A percentile compares a stretch with the other conserved stretches of the same genome.
Conservation (phyloP, 2,797 vertebrate genomes). For the Lerista edwardsae region DNA sequence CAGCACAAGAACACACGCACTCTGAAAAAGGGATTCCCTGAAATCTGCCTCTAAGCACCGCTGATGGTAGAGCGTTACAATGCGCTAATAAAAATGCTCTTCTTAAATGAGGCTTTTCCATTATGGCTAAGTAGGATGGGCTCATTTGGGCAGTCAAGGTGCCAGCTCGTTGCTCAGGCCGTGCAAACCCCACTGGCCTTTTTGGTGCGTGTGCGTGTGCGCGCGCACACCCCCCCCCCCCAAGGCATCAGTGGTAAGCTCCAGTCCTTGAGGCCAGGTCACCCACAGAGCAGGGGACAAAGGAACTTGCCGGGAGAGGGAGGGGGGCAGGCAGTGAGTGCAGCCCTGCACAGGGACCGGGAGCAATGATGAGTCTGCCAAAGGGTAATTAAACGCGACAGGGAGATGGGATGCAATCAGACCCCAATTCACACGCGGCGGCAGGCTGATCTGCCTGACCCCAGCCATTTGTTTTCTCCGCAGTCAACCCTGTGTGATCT, state of each 20-base stretch:
- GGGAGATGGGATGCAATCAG: conserved; percentile 9
- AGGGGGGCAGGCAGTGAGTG: not conserved
- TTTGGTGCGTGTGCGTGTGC: too few species aligned
- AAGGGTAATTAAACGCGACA: not conserved
- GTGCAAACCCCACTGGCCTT: not conserved
- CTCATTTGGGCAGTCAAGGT: not conserved
- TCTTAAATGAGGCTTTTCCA: too few species aligned
- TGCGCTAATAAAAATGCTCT: too few species aligned
- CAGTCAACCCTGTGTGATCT: not conserved
- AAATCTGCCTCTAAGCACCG: too few species aligned
- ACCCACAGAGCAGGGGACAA: conserved; percentile 17
- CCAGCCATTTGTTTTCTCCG: not conserved
- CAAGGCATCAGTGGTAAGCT: conserved; percentile 19
- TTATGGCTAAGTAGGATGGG: too few species aligned
- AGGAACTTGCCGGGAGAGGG: not conserved
- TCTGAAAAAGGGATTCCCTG: too few species aligned
- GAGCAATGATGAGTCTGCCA: not conserved
- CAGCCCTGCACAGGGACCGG: too few species aligned
- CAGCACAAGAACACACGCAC: too few species aligned
- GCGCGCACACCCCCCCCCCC: too few species aligned
- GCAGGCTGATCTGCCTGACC: not conserved
- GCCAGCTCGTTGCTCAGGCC: conserved; percentile 37
- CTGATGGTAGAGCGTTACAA: too few species aligned
- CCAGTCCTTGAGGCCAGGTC: conserved; percentile 43
- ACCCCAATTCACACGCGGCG: not conserved